phyloP scores from a whole-genome alignment of 2,888 invertebrate genomes.

The Nipponacmea schrenckii region DNA sequence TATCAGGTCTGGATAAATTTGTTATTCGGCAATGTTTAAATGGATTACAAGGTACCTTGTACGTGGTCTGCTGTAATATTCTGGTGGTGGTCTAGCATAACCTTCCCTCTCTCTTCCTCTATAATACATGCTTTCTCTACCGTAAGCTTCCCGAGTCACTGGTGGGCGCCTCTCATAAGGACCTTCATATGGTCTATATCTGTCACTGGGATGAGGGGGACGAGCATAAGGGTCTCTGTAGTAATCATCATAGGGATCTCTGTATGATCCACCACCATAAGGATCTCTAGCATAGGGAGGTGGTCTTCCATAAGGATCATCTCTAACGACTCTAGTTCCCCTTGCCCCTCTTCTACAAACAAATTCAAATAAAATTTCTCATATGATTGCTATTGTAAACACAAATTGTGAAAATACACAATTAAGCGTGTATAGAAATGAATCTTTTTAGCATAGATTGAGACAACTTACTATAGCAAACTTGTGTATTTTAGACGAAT shows the following conservation, averaged over 20 bases:
- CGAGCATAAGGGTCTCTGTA: constrained; percentile 52
- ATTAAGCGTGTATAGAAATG: background rate
- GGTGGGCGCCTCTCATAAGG: constrained; percentile 53
- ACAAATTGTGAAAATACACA: background rate
- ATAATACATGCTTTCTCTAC: constrained; percentile 41
- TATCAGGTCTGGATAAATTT: too few relatives aligned
- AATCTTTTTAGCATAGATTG: background rate
- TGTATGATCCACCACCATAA: background rate
- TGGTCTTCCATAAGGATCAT: constrained; percentile 25
- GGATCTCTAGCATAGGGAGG: background rate
- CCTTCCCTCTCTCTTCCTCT: constrained; percentile 43
- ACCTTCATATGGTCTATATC: constrained; percentile 54
- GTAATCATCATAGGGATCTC: constrained; percentile 48
- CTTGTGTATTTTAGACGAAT: too few relatives aligned
- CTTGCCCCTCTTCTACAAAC: constrained; percentile 1
- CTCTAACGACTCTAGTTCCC: background rate
- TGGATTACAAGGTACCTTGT: constrained; percentile 15
- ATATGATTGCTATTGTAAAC: too few relatives aligned
- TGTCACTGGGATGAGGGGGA: constrained; percentile 48
- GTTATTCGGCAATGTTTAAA: too few relatives aligned
- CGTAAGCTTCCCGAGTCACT: constrained; percentile 31
- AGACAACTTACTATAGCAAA: too few relatives aligned
- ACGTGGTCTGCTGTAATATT: constrained; percentile 48
- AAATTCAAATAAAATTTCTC: background rate
- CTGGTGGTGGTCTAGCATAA: constrained; percentile 53